Evolutionary conservation across 2,888 invertebrate species (phyloP), one percentile per base, ranked within the genome.

Genomic region (Tyria jacobaeae): DNA sequence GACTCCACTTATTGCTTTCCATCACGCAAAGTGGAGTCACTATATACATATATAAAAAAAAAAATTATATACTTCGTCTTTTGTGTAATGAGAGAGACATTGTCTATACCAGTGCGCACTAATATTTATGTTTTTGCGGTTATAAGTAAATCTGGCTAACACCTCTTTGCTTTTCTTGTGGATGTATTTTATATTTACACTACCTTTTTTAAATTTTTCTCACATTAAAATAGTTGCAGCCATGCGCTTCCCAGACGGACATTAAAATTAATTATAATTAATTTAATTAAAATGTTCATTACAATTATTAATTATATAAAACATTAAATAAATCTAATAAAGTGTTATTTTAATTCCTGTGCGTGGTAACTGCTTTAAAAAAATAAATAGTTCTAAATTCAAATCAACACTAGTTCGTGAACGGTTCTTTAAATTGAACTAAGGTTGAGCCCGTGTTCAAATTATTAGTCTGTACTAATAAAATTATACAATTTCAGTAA

Each of bases 401-500:
- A 63, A 52, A 68, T 61, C 21, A 51, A 7, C 35, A 53, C 61
- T 57, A 47, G 37, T 35, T 35, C 0, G 39, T 60, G 50, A 50
- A 9, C 49, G 35, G 7, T 44, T 44, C 44, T 50, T 66, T 55
- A 50, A 34, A 54, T 56, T 34, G 12, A 57, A 62, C 56, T 61
- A 82, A 82, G 83, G 84, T 80, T 82, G 64, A 82, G 73, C 58
- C 66, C 64, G 61, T 39, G 62, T 49, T 52, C 24, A 66, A 64
- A 70, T 68, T 39, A 47, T 73, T 72, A 76, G 57, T 56, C 66
- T 74, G 66, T 64, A 62, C 75, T 73, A 79, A 82, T 84, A 81
- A 78, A 82, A 77, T 80, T 80, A 79, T 73, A 62, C 70, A 78
- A 80, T 70, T 73, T 75, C 71, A 79, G 76, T 79, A 71, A 78